Evolutionary conservation across 2,888 invertebrate species (phyloP), one percentile per base, ranked within the genome.

Genomic region (Caenorhabditis auriculariae): DNA sequence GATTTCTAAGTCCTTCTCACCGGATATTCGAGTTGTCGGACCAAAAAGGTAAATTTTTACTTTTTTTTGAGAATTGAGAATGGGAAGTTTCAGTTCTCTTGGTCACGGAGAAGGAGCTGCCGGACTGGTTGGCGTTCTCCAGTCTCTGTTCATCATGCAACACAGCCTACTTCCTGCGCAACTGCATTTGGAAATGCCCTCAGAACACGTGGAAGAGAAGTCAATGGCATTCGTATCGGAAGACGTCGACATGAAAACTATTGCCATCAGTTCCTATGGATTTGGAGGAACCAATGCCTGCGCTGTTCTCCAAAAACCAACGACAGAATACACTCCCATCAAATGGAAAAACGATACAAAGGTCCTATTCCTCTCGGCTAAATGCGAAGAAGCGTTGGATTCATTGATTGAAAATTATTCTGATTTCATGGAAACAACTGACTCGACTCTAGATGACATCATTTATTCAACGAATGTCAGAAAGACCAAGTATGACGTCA

Each of bases 231-330:
- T 69, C 50, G 59, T 67, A 17, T 59, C 61, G 35, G 73, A 73
- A 43, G 70, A 73, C 42, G 49, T 54, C 23, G 54, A 63, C 15
- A 51, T 69, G 35, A 54, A 54, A 2, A 60, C 37, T 15, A 52
- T 60, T 7, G 62, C 66, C 3, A 60, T 73, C 41, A 69, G 65
- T n/a, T 66, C 67, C 2, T 73, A 71, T 51, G 69, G 69, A 4
- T 67, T 69, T 38, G 68, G 68, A 23, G 73, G 73, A 47, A 67
- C 71, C 1, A 73, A 71, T 41, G 63, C 67, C 3, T 69, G 63
- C 27, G 67, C 65, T 7, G 59, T 71, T 15, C 49, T 70, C 6
- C 48, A 59, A 19, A 60, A 52, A 41, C 56, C 54, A 7, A 37
- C 45, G 7, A n/a, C n/a, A n/a, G n/a, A n/a, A n/a, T n/a, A n/a